Conservation (phyloP, 2,113 vertebrate genomes). For the Mellivora capensis region DNA sequence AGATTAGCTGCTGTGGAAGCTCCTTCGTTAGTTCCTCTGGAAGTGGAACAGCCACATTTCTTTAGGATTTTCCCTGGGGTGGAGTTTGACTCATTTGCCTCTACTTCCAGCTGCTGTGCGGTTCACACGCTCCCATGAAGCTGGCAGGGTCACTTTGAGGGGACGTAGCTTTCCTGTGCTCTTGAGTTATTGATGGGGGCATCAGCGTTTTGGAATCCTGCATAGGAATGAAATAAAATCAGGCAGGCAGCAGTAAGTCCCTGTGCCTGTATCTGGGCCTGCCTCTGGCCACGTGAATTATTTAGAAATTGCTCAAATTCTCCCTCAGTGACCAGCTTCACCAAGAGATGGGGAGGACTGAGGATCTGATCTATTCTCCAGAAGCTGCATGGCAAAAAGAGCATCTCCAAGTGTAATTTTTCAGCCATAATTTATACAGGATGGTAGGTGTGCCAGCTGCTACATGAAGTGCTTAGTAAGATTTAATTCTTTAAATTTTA, state of each 20-base stretch:
- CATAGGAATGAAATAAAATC: background rate
- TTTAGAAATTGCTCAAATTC: background rate
- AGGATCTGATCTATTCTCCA: background rate
- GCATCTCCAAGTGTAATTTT: background rate
- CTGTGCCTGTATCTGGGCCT: fast-evolving
- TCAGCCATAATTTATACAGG: background rate
- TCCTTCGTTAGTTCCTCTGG: background rate
- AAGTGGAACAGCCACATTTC: background rate
- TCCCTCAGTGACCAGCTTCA: background rate
- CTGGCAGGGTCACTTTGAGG: background rate
- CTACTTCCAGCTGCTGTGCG: background rate
- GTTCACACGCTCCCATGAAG: background rate
- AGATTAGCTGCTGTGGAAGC: background rate
- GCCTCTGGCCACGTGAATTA: conserved; percentile 6
- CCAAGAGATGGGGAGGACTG: background rate
- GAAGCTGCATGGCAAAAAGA: background rate
- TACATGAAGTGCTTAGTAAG: background rate
- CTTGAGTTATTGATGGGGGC: background rate
- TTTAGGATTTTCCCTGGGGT: background rate
- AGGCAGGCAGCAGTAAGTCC: background rate
- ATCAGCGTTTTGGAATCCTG: background rate
- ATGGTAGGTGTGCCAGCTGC: background rate
- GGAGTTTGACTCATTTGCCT: background rate
- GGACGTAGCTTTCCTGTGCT: background rate
- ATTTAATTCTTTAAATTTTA: background rate